Evolutionary conservation across 2,888 invertebrate species (phyloP).

Genomic region (Acleris laterana): DNA sequence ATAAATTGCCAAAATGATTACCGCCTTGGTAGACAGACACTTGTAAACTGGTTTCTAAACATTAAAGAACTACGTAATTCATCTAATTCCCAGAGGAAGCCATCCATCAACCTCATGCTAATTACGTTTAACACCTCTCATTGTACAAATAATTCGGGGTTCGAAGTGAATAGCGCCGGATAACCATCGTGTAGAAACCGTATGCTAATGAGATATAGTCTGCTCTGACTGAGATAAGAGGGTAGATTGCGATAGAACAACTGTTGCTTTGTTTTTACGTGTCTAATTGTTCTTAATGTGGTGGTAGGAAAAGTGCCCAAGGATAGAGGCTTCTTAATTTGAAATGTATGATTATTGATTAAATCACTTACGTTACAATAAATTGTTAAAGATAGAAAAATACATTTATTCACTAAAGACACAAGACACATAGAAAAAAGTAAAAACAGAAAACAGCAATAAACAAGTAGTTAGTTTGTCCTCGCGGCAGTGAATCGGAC

Average conservation of each 20-base stretch:
- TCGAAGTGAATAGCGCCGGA: conserved; percentile 11
- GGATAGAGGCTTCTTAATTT: too few species aligned
- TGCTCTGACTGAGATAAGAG: not conserved
- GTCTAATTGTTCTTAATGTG: not conserved
- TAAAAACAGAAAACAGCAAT: too few species aligned
- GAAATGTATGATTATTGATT: too few species aligned
- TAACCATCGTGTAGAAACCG: conserved; percentile 4
- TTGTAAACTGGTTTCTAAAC: not conserved
- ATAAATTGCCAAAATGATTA: not conserved
- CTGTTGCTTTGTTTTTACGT: conserved; percentile 1
- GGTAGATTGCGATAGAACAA: not conserved
- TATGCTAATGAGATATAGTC: not conserved
- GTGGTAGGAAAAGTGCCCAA: not conserved
- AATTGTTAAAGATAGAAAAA: too few species aligned
- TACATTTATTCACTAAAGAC: too few species aligned
- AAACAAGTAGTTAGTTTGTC: too few species aligned
- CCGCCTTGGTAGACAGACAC: not conserved
- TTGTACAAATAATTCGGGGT: conserved; percentile 14
- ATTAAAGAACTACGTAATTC: conserved; percentile 2
- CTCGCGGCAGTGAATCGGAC: too few species aligned
- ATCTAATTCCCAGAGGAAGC: conserved; percentile 27
- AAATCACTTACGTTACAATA: too few species aligned
- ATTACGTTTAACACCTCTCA: conserved; percentile 36
- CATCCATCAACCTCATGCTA: conserved; percentile 35
- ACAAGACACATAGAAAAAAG: too few species aligned